Evolutionary conservation across 2,888 invertebrate species (phyloP), one percentile per base, ranked within the genome.

Genomic region (Gonocerus acuteangulatus): DNA sequence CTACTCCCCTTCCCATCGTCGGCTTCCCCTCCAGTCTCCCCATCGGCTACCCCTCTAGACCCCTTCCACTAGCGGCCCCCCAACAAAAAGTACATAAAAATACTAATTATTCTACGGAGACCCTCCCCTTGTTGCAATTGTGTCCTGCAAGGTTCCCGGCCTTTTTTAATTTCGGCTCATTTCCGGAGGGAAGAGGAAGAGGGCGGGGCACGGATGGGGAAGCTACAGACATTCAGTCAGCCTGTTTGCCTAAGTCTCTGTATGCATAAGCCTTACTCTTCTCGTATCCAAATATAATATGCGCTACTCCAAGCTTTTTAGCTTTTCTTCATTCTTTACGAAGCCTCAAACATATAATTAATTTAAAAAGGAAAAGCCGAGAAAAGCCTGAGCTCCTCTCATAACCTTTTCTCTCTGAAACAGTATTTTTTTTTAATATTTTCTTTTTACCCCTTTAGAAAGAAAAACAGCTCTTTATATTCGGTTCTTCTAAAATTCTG

Each of bases 61-160:
- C 11, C 11, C 32, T 32, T 3, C 39, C 39, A 27, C 4, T 9
- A 9, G 54, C 52, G 45, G 7, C 21, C 45, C 57, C 27, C 64
- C 59, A 52, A 62, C 65, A 62, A 65, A 63, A 67, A 64, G 65
- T 63, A 64, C 61, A 65, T 67, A 65, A 64, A 64, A 66, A 64
- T 63, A 64, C 66, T 66, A 66, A 66, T 66, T 66, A 66, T 64
- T 64, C 61, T 56, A 42, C 51, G 45, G 36, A 36, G 48, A 42
- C 57, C 48, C 57, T 48, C 51, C 45, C 60, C 57, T 58, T 61
- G 61, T 57, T 63, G 63, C 63, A 63, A 63, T 63, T 63, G 49
- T 49, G 61, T 47, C 63, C 63, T 58, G 61, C 58, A 61, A 61
- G 49, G 49, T 44, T 42, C 48, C 27, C 42, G 44, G 61, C 45